phyloP scores from a whole-genome alignment of 2,888 invertebrate species.

The Harpagoxenus sublaevis region DNA sequence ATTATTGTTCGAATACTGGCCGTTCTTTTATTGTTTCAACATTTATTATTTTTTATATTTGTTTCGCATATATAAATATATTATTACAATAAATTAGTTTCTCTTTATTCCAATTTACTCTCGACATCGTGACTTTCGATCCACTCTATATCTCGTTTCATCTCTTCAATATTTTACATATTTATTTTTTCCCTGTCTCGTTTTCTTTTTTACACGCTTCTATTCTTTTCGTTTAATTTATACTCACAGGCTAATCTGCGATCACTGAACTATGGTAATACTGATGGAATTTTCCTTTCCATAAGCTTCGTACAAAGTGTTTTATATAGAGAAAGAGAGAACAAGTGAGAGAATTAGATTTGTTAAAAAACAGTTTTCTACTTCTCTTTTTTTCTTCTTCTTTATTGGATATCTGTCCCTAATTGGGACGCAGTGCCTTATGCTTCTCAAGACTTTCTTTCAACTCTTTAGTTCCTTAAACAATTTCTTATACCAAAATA shows the following conservation, averaged over 20 bases:
- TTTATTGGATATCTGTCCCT: background rate
- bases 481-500: too few species aligned
- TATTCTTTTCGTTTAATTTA: conserved; percentile 22
- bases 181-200: background rate
- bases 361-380: background rate
- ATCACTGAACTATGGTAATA: conserved; percentile 17
- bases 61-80: background rate
- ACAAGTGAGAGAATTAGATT: background rate
- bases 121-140: background rate
- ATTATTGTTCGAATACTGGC: too few species aligned
- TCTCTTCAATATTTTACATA: conserved; percentile 17
- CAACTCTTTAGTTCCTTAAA: background rate
- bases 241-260: conserved; percentile 53
- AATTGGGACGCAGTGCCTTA: background rate
- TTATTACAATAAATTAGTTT: background rate
- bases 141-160: conserved; percentile 7
- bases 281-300: background rate
- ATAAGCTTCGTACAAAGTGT: background rate
- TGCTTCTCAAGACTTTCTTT: background rate
- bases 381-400: background rate
- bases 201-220: background rate
- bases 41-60: background rate
- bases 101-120: background rate
- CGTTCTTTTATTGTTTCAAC: too few species aligned
- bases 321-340: background rate